Base-by-base conservation (phyloP, 2,888 invertebrate species). In the Podabrus alpinus region DNA sequence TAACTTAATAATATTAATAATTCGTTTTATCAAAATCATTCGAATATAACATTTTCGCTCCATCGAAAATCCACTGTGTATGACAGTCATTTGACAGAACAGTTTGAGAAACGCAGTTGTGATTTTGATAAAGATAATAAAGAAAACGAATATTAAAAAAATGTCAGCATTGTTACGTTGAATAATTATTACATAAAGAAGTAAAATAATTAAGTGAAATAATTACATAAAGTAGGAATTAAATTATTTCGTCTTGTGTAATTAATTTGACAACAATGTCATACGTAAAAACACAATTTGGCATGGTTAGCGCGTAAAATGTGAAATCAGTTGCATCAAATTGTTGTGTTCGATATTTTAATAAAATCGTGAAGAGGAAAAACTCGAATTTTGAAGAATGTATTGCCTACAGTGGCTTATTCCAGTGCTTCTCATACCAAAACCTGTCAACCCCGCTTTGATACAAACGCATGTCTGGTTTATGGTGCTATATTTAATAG, bases 351-450 rank as follows among this genome's bases (percentile, higher is more conserved):
- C 45, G 45, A 45, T 45, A 45, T 29, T 5, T 29, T 5, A 1
- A 3, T 29, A 29, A 13, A 13, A 45, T 45, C 7, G n/a, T 45
- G 45, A 45, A 45, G n/a, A 1, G 7, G n/a, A 45, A 9, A 64
- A 64, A 61, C 59, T 59, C 15, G 19, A 24, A 15, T 13, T 19
- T 70, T 17, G 15, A 61, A 69, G 16, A 83, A 97, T 97, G 97
- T 97, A 98, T 91, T 98, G 97, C 90, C 92, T 98, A 84, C 97
- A 98, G 91, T 97, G 97, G 95, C 90, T 99, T 85, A 95, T 99
- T 84, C 98, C 98, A 74, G 97, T 99, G 83, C 90, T 99, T 79
- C 91, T 99, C 80, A 97, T 99, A 87, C 98, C 99, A 81, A 99
- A 98, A 88, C 98, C 99, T 73, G 93, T 97, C 79, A 98, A 99